A percentile compares a stretch with the other conserved stretches of the same genome.
phyloP scores from a whole-genome alignment of 2,113 vertebrate species.

The Thermophis baileyi region DNA sequence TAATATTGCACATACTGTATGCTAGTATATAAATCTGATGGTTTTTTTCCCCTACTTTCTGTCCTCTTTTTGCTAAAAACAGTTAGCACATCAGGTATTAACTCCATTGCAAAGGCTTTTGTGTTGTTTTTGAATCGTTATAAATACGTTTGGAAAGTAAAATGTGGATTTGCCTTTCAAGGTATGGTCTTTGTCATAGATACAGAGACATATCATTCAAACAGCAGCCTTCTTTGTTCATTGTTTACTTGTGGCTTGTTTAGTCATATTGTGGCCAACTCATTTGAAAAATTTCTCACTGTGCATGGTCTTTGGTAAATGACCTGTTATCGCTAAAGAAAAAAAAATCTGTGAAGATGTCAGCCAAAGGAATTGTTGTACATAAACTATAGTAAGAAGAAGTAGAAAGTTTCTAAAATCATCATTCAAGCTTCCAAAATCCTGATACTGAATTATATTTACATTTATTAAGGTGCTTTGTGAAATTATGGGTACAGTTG shows the following conservation, averaged over 20 bases:
- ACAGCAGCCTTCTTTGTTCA: neutral
- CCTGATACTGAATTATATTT: neutral
- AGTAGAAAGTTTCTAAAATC: neutral
- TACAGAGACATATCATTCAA: neutral
- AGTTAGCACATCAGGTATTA: neutral
- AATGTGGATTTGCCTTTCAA: constrained; percentile 19
- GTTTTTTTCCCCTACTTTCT: neutral
- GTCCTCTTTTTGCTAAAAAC: constrained; percentile 12
- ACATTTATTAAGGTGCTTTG: neutral
- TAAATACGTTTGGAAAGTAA: neutral
- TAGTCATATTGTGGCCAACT: constrained; percentile 1
- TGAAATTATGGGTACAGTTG: neutral
- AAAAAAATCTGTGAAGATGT: neutral
- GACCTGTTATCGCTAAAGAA: neutral
- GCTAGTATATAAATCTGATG: neutral
- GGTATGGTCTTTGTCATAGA: neutral
- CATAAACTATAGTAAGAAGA: neutral
- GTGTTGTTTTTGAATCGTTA: neutral
- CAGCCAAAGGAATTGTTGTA: constrained; percentile 1
- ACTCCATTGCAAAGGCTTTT: neutral
- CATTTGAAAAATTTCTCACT: neutral
- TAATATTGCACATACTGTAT: neutral
- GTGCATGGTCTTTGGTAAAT: neutral
- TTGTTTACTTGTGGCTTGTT: neutral
- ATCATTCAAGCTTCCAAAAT: neutral